Evolutionary conservation across 2,797 vertebrate genomes (phyloP), one percentile per base, ranked within the genome.

Genomic region (Threskiornis aethiopicus): DNA sequence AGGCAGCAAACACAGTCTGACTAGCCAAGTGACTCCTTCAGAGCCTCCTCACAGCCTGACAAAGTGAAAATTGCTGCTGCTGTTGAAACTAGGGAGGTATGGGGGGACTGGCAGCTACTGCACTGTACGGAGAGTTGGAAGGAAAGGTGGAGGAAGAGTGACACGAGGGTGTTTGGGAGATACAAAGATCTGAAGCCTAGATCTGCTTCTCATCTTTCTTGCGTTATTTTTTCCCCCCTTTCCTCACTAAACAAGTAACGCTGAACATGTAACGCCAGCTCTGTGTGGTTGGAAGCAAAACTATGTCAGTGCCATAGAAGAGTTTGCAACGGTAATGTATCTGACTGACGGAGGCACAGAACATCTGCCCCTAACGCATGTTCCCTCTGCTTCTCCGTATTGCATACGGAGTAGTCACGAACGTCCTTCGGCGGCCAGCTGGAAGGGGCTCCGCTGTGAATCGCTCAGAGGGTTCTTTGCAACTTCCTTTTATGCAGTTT

Each of bases 321-420:
- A 12, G 16, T 0, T 75, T 59, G 22, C 41, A 71, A 69, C 1
- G 9, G 14, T 25, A 20, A 21, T 2, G 7, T 28, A 1, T 28
- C 33, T 57, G 72, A 19, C 13, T 49, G 47, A 13, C 16, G 19
- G 5, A n/a, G 22, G 35, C 37, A 19, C 16, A 10, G 37, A 31
- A 13, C 5, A 3, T 5, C 18, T 58, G 42, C 18, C 52, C 25
- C 24, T 28, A 1, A 12, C 12, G 5, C 0, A 1, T 9, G 33
- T 28, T 76, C 25, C 44, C 18, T 21, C 55, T 59, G 39, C 33
- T 51, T 46, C 37, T 64, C 20, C 17, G 14, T 44, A 2, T 7
- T 47, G 31, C 62, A 24, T 29, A 4, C 7, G 20, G 51, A 33
- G 12, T 31, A 16, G 69, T 77, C 57, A 18, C 10, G 59, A 67